A percentile compares a stretch with the other conserved stretches of the same genome.
These are phyloP conservation scores for Psittacus erithacus DNA, from an alignment of 2,113 vertebrate genomes.

Conservation along the genomic window DNA sequence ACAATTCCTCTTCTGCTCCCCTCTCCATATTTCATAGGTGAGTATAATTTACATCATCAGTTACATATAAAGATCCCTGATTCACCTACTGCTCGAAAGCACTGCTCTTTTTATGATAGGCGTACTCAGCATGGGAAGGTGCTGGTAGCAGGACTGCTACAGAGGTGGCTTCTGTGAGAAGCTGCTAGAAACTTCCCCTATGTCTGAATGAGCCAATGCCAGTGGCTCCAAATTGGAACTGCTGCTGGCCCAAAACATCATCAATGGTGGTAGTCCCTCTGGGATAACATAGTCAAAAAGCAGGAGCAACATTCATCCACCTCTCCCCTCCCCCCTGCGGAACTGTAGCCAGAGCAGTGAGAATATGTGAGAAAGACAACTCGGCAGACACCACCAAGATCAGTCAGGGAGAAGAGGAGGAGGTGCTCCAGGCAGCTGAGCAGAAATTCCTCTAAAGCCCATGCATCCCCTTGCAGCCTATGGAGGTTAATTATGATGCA, in stretches of 20 bases:
- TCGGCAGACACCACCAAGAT: neutral
- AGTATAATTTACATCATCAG: neutral
- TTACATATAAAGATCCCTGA: neutral
- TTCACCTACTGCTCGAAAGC: neutral
- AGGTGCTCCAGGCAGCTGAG: neutral
- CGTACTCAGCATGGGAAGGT: neutral
- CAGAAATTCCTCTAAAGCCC: neutral
- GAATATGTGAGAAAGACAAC: neutral
- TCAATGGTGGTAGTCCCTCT: fast-evolving
- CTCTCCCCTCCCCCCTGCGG: too few relatives aligned
- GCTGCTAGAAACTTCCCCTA: neutral
- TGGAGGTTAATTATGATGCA: neutral
- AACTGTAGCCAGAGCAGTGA: neutral
- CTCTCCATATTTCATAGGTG: neutral
- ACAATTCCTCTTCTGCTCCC: fast-evolving
- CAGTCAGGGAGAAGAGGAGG: neutral
- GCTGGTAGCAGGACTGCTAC: neutral
- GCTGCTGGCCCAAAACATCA: neutral
- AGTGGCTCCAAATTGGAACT: neutral
- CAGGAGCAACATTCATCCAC: neutral
- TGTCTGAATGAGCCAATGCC: neutral
- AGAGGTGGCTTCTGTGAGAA: neutral
- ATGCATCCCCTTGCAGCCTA: neutral
- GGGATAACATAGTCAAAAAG: neutral
- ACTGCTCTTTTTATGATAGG: neutral